Conservation (phyloP, 2,888 invertebrate genomes). For the Spialia ferax region DNA sequence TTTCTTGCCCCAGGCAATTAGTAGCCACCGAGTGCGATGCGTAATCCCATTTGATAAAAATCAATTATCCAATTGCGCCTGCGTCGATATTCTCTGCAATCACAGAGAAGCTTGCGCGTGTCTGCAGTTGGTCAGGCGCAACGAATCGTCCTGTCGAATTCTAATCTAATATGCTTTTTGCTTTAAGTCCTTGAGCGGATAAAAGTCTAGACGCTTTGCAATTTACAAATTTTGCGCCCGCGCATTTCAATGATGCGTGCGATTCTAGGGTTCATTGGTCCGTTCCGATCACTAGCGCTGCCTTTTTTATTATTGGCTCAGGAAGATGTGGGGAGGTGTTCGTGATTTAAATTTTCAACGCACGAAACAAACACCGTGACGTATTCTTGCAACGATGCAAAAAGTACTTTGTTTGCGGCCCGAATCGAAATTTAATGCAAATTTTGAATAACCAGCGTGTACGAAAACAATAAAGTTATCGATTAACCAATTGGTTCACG, state of each 20-base stretch:
- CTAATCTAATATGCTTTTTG: slow-evolving; percentile 63
- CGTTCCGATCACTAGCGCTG: slow-evolving; percentile 60
- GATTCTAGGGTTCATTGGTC: slow-evolving; percentile 78
- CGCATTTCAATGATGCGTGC: slow-evolving; percentile 80
- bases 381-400: slow-evolving; percentile 76
- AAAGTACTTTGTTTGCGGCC: slow-evolving; percentile 59
- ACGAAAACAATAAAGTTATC: slow-evolving; percentile 53
- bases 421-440: slow-evolving; percentile 66
- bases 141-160: slow-evolving; percentile 61
- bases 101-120: slow-evolving; percentile 51
- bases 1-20: slow-evolving; percentile 14
- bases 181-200: slow-evolving; percentile 68
- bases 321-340: slow-evolving; percentile 59
- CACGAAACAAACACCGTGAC: slow-evolving; percentile 67
- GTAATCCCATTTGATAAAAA: slow-evolving; percentile 30
- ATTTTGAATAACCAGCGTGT: slow-evolving; percentile 53
- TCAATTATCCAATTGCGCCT: slow-evolving; percentile 55
- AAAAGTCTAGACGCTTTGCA: slow-evolving; percentile 78
- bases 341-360: slow-evolving; percentile 80
- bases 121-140: slow-evolving; percentile 62
- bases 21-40: slow-evolving; percentile 8
- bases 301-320: slow-evolving; percentile 59
- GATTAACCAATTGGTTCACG: slow-evolving; percentile 62
- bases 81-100: slow-evolving; percentile 59
- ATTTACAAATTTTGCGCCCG: slow-evolving; percentile 79